These are phyloP conservation scores for Ciconia stormi DNA, from an alignment of 2,113 vertebrate species.

Conservation along the genomic window DNA sequence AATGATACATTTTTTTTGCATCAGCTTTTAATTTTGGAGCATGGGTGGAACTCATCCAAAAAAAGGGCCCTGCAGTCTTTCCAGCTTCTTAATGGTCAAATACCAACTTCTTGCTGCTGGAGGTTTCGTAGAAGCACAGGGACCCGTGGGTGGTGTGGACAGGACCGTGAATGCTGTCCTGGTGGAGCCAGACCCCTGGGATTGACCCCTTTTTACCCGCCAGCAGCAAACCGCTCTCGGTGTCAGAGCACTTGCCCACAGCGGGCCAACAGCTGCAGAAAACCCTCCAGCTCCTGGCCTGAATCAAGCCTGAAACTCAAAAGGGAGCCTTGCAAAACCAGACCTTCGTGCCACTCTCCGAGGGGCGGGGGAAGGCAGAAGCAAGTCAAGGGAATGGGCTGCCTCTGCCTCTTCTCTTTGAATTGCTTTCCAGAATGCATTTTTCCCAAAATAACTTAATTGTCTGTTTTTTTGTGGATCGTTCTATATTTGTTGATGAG, in stretches of 20 bases:
- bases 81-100: neutral
- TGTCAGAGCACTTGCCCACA: fast-evolving
- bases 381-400: neutral
- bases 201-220: neutral
- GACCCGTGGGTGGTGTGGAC: neutral
- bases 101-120: neutral
- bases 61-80: neutral
- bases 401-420: slow-evolving; percentile 13
- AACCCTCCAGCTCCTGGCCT: neutral
- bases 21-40: slow-evolving; percentile 54
- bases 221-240: neutral
- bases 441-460: slow-evolving; percentile 58
- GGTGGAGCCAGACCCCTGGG: neutral
- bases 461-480: neutral
- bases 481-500: slow-evolving; percentile 53
- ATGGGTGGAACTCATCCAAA: neutral
- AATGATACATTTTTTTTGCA: slow-evolving; percentile 2
- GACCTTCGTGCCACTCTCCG: neutral
- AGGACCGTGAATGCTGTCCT: neutral
- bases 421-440: slow-evolving; percentile 15
- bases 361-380: neutral
- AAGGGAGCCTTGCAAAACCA: neutral
- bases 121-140: fast-evolving
- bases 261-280: neutral
- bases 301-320: neutral